Evolutionary conservation across 30 jellyfish, hydroid and myxozoan species (phyloP).

Genomic region (Catostylus mosaicus): DNA sequence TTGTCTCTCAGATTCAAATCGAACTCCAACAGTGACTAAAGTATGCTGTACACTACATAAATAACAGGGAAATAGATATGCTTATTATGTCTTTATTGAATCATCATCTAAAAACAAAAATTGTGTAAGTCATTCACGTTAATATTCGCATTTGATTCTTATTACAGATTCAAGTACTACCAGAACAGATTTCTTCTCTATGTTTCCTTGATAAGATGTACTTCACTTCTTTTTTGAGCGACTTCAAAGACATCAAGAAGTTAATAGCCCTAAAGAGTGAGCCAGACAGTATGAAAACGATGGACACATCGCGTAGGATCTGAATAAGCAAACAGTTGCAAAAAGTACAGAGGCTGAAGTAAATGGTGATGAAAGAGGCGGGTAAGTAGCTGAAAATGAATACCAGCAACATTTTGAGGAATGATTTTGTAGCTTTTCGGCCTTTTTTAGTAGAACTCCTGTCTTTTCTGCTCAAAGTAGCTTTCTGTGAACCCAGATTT

Average conservation of each 20-base stretch:
- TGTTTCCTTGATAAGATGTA: constrained; percentile 13
- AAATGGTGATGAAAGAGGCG: constrained; percentile 58
- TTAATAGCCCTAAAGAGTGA: constrained; percentile 68
- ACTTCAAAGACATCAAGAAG: constrained; percentile 30
- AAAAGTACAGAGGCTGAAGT: constrained; percentile 40
- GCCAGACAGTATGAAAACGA: constrained; percentile 53
- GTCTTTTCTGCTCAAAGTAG: constrained; percentile 16
- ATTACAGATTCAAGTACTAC: not conserved
- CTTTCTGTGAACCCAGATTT: constrained; percentile 3
- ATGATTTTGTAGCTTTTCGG: constrained; percentile 45
- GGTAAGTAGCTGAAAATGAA: constrained; percentile 61
- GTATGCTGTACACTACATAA: no score
- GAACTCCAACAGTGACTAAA: no score
- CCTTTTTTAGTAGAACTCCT: constrained; percentile 6
- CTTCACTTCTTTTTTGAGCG: constrained; percentile 35
- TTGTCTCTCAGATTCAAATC: no score
- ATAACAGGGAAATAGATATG: no score
- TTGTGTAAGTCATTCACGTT: no score
- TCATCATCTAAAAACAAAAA: no score
- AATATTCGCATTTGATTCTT: no score
- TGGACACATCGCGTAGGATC: constrained; percentile 49
- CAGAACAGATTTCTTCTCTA: constrained; percentile 10
- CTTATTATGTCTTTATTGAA: no score
- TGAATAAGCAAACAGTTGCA: constrained; percentile 49
- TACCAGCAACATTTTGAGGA: constrained; percentile 61